Evolutionary conservation across 1,140 invertebrate genomes (phyloP).

Genomic region (Batillaria attramentaria): DNA sequence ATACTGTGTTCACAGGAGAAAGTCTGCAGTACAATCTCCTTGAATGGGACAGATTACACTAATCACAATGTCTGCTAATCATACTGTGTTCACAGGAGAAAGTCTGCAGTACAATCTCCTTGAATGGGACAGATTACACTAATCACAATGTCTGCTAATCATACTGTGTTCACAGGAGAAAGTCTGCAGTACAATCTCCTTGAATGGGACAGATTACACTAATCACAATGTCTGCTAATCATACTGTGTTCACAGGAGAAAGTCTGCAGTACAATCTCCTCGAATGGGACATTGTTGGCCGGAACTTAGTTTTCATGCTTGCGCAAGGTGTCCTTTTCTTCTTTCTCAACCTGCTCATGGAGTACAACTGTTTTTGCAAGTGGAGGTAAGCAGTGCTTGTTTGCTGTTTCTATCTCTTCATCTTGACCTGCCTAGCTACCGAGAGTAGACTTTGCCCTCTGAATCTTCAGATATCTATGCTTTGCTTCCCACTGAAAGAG

Average conservation of each 20-base stretch:
- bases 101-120: too few relatives aligned
- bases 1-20: too few relatives aligned
- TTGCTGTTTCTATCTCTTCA: too few relatives aligned
- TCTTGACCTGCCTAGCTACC: too few relatives aligned
- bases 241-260: constrained; percentile 28
- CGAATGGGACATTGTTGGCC: constrained; percentile 76
- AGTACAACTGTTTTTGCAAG: constrained; percentile 74
- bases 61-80: too few relatives aligned
- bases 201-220: not conserved
- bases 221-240: not conserved
- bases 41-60: too few relatives aligned
- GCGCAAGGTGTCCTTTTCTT: constrained; percentile 75
- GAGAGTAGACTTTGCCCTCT: too few relatives aligned
- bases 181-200: not conserved
- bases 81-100: too few relatives aligned
- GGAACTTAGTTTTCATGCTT: constrained; percentile 75
- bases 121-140: too few relatives aligned
- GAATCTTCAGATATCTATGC: too few relatives aligned
- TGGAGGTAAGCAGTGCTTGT: constrained; percentile 63
- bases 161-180: not conserved
- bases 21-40: too few relatives aligned
- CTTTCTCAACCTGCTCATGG: constrained; percentile 73
- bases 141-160: not conserved
- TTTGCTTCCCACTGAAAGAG: too few relatives aligned
- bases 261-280: constrained; percentile 59